A percentile compares a stretch with the other conserved stretches of the same genome.
These are phyloP conservation scores for Oreochromis niloticus DNA, from an alignment of 2,113 vertebrate genomes.

Conservation along the genomic window DNA sequence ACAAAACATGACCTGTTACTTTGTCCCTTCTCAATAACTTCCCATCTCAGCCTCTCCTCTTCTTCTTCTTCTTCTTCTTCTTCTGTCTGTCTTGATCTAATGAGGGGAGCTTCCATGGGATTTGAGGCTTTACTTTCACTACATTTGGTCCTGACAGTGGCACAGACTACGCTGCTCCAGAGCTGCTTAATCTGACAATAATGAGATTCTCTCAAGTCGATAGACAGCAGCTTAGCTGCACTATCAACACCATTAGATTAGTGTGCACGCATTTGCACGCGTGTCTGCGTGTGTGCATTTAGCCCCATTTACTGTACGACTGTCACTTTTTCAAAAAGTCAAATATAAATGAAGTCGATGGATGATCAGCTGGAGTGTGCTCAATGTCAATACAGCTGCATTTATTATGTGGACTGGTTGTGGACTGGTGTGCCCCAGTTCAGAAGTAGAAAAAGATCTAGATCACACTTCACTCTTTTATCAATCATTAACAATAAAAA, in stretches of 20 bases:
- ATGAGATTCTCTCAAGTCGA: slow-evolving; percentile 35
- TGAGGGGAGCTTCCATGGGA: background rate
- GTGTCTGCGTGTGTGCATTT: background rate
- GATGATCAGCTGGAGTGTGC: background rate
- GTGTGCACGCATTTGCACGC: background rate
- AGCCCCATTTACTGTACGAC: background rate
- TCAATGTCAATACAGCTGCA: background rate
- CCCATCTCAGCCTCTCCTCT: background rate
- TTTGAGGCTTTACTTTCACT: slow-evolving; percentile 2
- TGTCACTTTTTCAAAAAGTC: background rate
- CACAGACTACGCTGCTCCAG: background rate
- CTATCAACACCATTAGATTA: background rate
- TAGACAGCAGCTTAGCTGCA: slow-evolving; percentile 14
- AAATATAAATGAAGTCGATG: background rate
- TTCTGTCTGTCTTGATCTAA: background rate
- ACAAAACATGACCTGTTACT: background rate
- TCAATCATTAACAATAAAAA: background rate
- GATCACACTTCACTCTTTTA: background rate
- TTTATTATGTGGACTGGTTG: background rate
- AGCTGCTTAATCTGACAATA: slow-evolving; percentile 38
- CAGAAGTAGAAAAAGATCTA: background rate
- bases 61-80: background rate
- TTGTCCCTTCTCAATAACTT: background rate
- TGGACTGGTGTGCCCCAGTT: background rate
- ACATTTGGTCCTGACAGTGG: background rate